Base-by-base conservation (phyloP, 2,113 vertebrate genomes). In the Ginglymostoma cirratum region DNA sequence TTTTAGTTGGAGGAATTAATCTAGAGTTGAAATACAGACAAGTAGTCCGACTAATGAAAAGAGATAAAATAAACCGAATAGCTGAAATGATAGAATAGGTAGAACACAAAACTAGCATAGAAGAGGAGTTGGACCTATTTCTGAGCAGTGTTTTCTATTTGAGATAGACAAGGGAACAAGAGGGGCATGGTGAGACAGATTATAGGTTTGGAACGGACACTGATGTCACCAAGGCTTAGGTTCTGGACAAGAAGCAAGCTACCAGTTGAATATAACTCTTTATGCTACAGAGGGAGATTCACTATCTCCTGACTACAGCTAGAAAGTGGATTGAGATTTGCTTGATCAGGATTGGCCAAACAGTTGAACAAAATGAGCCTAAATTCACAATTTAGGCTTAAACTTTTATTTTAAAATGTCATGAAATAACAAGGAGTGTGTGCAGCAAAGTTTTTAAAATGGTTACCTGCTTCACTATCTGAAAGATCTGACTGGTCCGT, bases 401-500 rank as follows among this genome's bases (percentile, higher is more conserved):
- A n/a, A 15, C n/a, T 3, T 42, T 45, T 45, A n/a, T 21, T 55
- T 55, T 55, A 83, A 61, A 92, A 92, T 34, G 17, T 21, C 55
- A 34, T 19, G 21, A 38, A 34, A 66, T 19, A 94, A 45, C 17
- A 42, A 69, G 66, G n/a, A 94, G 72, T 21, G 42, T 72, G 67
- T 45, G 42, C 94, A 95, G 27, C 30, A 45, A 69, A 15, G 72
- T 72, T 12, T 61, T 95, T 6, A 21, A 76, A 72, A 72, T 30
- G 90, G 3, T 95, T 95, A 95, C 94, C 94, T 93, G 61, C 89
- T 72, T 95, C 94, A 72, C 94, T 95, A 69, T 95, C 94, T 34
- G 94, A 95, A 5, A 48, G 5, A 95, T 98, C 98, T 0, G 97
- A 97, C 78, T 97, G 97, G 67, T 98, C 97, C 0, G 97, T 98